Percentiles rank a stretch among this genome's conserved stretches.
phyloP scores from a whole-genome alignment of 2,888 invertebrate species.

The Spisula solida region DNA sequence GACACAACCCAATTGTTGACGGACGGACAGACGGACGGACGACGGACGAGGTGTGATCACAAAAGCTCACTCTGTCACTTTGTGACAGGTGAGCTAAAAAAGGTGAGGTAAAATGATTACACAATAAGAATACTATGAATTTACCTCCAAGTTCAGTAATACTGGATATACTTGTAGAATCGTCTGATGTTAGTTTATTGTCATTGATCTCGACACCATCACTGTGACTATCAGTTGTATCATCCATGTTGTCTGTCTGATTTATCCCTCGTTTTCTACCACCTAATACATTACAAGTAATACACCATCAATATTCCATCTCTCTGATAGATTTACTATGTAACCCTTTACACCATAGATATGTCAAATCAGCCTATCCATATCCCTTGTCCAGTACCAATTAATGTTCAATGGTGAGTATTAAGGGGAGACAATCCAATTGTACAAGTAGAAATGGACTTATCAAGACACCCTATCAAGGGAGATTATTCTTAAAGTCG shows the following conservation, averaged over 20 bases:
- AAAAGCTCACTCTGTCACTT: neutral
- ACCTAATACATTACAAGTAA: neutral
- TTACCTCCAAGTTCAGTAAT: constrained; percentile 39
- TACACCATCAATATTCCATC: no score
- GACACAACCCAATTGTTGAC: no score
- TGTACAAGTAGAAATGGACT: no score
- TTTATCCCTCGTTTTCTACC: constrained; percentile 2
- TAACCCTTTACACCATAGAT: no score
- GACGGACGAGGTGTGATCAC: neutral
- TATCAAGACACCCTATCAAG: no score
- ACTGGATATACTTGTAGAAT: constrained; percentile 6
- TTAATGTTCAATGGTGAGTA: no score
- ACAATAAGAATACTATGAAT: neutral
- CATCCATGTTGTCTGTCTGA: neutral
- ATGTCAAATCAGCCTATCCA: no score
- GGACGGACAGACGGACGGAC: neutral
- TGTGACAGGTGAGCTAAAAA: no score
- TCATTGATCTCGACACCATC: neutral
- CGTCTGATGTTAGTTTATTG: neutral
- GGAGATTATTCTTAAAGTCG: no score
- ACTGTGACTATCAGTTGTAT: neutral
- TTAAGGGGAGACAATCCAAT: no score
- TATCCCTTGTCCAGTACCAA: no score
- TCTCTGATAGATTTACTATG: no score
- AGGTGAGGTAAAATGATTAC: neutral